phyloP scores from a whole-genome alignment of 2,113 vertebrate species.

The Pterocles orientalis region DNA sequence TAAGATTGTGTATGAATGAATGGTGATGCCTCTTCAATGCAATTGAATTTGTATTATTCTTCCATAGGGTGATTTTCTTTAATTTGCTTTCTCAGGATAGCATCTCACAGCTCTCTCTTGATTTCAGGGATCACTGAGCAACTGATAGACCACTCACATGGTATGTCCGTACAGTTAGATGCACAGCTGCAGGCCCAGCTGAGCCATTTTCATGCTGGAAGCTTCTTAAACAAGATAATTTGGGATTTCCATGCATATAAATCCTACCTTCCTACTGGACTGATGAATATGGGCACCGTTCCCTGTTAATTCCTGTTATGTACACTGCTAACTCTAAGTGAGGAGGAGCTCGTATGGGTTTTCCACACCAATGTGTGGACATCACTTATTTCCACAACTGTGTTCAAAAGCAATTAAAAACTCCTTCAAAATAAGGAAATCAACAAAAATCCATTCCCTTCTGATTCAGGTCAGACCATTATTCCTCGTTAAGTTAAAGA shows the following conservation, averaged over 20 bases:
- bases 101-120: neutral
- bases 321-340: neutral
- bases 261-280: neutral
- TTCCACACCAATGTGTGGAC: neutral
- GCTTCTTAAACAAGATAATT: neutral
- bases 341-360: neutral
- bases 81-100: neutral
- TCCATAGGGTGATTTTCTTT: neutral
- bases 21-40: neutral
- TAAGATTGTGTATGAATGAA: neutral
- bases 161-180: neutral
- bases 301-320: neutral
- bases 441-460: neutral
- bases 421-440: neutral
- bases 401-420: neutral
- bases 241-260: slow-evolving; percentile 1
- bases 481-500: neutral
- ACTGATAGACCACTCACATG: neutral
- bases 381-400: neutral
- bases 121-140: slow-evolving; percentile 7
- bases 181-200: neutral
- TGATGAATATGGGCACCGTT: neutral
- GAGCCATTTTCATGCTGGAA: neutral
- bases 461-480: neutral
- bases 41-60: slow-evolving; percentile 21